A percentile compares a stretch with the other conserved stretches of the same genome.
Evolutionary conservation across 2,113 vertebrate genomes (phyloP).

Genomic region (Silurus glanis): DNA sequence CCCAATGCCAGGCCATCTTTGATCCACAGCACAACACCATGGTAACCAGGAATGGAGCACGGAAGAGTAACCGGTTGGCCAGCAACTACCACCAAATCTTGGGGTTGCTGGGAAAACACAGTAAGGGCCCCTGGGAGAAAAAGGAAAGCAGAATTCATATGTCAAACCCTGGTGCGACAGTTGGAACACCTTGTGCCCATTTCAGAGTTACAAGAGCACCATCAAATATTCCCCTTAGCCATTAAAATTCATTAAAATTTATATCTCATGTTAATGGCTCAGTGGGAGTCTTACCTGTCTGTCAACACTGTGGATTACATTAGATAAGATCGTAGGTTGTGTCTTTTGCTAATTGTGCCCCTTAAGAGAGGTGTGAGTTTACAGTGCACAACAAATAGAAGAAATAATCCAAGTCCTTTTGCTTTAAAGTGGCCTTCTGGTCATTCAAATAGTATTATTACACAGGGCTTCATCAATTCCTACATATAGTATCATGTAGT

Average conservation of each 20-base stretch:
- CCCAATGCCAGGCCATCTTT: conserved; percentile 93
- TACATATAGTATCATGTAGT: background rate
- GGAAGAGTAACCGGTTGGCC: conserved; percentile 90
- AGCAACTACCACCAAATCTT: conserved; percentile 92
- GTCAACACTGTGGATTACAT: conserved; percentile 61
- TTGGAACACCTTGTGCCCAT: conserved; percentile 25
- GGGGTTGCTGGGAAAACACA: conserved; percentile 92
- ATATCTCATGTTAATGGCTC: conserved; percentile 30
- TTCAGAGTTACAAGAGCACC: conserved; percentile 24
- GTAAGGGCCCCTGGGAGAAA: conserved; percentile 75
- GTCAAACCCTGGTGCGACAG: conserved; percentile 5
- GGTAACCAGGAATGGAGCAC: conserved; percentile 90
- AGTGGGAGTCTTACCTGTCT: conserved; percentile 54
- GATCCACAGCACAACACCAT: conserved; percentile 94
- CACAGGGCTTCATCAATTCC: background rate
- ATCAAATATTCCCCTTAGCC: conserved; percentile 15
- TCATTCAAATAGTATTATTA: background rate
- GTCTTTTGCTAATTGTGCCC: conserved; percentile 1
- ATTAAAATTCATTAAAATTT: conserved; percentile 37
- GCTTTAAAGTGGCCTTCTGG: background rate
- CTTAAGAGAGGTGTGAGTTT: conserved; percentile 33
- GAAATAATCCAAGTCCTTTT: background rate
- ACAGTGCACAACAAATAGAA: background rate
- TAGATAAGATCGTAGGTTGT: conserved; percentile 25
- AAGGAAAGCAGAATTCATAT: background rate